These are phyloP conservation scores for Caenorhabditis auriculariae DNA, from an alignment of 2,888 invertebrate species.

Conservation along the genomic window DNA sequence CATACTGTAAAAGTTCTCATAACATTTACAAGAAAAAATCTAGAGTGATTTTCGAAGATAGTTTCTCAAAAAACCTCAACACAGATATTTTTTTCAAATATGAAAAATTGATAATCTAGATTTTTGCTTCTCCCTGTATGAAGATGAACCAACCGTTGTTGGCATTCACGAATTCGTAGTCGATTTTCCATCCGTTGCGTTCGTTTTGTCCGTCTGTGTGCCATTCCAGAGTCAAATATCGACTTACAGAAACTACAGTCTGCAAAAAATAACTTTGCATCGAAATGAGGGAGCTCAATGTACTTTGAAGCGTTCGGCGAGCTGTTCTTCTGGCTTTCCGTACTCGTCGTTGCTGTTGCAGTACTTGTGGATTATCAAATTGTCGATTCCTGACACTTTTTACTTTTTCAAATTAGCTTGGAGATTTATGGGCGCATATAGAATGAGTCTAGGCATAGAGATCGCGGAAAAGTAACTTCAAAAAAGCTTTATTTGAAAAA, in stretches of 20 bases:
- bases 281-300: background rate
- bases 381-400: too few species aligned
- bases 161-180: slow-evolving; percentile 47
- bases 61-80: background rate
- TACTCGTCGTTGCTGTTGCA: slow-evolving; percentile 20
- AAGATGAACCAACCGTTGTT: slow-evolving; percentile 13
- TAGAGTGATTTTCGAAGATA: background rate
- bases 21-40: background rate
- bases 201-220: slow-evolving; percentile 32
- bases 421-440: too few species aligned
- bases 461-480: too few species aligned
- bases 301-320: slow-evolving; percentile 22
- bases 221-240: slow-evolving; percentile 42
- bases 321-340: slow-evolving; percentile 5
- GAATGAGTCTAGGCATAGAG: too few species aligned
- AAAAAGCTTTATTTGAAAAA: too few species aligned
- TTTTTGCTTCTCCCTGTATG: too few species aligned
- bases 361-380: slow-evolving; percentile 20
- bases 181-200: slow-evolving; percentile 43
- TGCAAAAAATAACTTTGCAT: background rate
- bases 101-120: background rate
- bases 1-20: slow-evolving; percentile 29
- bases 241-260: background rate
- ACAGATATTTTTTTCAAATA: background rate
- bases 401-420: too few species aligned